phyloP scores from a whole-genome alignment of 2,888 invertebrate genomes.

The Axea sp. region DNA sequence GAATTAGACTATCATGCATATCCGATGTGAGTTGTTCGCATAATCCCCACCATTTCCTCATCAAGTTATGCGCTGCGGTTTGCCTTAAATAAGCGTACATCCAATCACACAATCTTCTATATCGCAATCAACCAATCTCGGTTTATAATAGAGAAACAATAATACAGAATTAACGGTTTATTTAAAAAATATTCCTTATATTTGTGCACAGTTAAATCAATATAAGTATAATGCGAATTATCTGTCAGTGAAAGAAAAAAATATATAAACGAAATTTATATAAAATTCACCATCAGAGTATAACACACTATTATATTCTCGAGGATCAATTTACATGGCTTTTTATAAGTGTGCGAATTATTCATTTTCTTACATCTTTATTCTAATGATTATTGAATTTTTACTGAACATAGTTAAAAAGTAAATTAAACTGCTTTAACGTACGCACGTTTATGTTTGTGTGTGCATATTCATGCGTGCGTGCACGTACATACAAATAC shows the following conservation, averaged over 20 bases:
- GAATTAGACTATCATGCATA: conserved; percentile 44
- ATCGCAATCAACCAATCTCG: background rate
- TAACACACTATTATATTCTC: background rate
- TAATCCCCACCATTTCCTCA: conserved; percentile 45
- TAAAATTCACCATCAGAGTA: conserved; percentile 5
- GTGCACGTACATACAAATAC: conserved; percentile 2
- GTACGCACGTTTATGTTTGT: too few relatives aligned
- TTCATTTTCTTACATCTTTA: conserved; percentile 6
- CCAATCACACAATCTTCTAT: conserved; percentile 6
- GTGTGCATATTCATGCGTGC: too few relatives aligned
- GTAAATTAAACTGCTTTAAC: conserved; percentile 6
- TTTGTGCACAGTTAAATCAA: conserved; percentile 31
- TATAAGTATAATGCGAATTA: conserved; percentile 13
- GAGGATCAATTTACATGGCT: conserved; percentile 20
- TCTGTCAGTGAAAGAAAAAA: too few relatives aligned
- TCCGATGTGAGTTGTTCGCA: conserved; percentile 24
- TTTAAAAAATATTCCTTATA: conserved; percentile 44
- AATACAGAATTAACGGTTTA: conserved; percentile 8
- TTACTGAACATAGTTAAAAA: conserved; percentile 16
- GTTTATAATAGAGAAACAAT: conserved; percentile 3
- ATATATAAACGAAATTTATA: conserved; percentile 19
- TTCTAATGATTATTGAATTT: conserved; percentile 3
- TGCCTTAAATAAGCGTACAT: conserved; percentile 3
- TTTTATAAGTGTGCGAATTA: conserved; percentile 10
- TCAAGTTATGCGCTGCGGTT: conserved; percentile 16